Percentiles rank a stretch among this genome's conserved stretches.
Evolutionary conservation across 2,797 vertebrate species (phyloP).

Genomic region (Ptychobarbus kaznakovi): DNA sequence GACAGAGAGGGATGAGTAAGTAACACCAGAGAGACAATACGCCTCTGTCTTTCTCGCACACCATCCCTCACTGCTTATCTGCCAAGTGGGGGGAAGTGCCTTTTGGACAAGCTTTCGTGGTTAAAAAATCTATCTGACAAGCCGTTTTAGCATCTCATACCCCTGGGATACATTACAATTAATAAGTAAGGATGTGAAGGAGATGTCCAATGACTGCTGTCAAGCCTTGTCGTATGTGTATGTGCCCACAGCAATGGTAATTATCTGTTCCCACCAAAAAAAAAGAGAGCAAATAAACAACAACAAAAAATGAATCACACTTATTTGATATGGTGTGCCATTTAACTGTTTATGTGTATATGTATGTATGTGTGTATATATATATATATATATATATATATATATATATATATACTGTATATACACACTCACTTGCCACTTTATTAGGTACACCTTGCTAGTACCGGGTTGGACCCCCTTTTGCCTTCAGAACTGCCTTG

Average conservation of each 20-base stretch:
- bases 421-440: too few species aligned
- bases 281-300: not conserved
- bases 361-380: too few species aligned
- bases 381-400: too few species aligned
- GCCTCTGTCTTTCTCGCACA: conserved; percentile 44
- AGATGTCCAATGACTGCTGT: conserved; percentile 39
- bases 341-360: not conserved
- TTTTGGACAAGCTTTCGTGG: conserved; percentile 50
- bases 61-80: conserved; percentile 46
- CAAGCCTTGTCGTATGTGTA: conserved; percentile 7
- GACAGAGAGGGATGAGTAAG: conserved; percentile 42
- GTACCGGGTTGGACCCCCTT: too few species aligned
- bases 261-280: not conserved
- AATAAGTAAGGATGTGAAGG: conserved; percentile 46
- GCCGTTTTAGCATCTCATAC: conserved; percentile 47
- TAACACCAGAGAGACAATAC: conserved; percentile 47
- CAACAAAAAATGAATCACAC: not conserved
- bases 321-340: not conserved
- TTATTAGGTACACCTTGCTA: too few species aligned
- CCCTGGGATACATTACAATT: conserved; percentile 49
- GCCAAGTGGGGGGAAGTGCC: conserved; percentile 39
- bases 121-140: conserved; percentile 57
- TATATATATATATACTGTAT: too few species aligned
- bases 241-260: conserved; percentile 11
- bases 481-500: too few species aligned